These are phyloP conservation scores for Philereme vetulata DNA, from an alignment of 2,888 invertebrate species.

Conservation along the genomic window DNA sequence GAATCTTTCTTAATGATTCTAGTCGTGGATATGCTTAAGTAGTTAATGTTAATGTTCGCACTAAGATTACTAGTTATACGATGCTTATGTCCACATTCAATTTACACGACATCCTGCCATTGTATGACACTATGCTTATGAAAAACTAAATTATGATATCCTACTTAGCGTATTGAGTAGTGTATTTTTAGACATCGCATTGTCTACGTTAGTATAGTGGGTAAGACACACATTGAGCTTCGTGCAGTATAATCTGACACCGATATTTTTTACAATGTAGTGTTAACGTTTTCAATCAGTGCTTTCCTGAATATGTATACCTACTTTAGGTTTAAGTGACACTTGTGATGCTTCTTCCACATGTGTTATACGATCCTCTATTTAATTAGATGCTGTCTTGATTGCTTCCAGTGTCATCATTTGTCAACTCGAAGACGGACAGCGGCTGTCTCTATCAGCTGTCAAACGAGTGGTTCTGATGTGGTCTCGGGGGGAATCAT, in stretches of 20 bases:
- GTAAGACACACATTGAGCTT: conserved; percentile 81
- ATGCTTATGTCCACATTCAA: conserved; percentile 82
- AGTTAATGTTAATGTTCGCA: conserved; percentile 76
- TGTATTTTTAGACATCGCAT: conserved; percentile 83
- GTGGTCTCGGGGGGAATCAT: conserved; percentile 10
- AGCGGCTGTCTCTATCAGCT: conserved; percentile 8
- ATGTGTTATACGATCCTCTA: conserved; percentile 34
- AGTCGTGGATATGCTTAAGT: conserved; percentile 78
- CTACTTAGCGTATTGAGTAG: conserved; percentile 80
- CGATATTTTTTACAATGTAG: conserved; percentile 76
- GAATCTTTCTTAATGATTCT: conserved; percentile 82
- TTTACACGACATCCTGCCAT: conserved; percentile 81
- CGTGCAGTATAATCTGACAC: conserved; percentile 75
- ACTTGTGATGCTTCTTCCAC: conserved; percentile 44
- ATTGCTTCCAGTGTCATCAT: conserved; percentile 1
- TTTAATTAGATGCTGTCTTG: conserved; percentile 5
- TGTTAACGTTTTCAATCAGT: conserved; percentile 59
- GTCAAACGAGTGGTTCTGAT: conserved; percentile 1
- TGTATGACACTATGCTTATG: conserved; percentile 81
- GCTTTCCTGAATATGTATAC: conserved; percentile 61
- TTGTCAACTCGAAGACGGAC: conserved; percentile 6
- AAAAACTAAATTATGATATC: conserved; percentile 76
- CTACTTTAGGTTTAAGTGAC: conserved; percentile 58
- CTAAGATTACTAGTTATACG: conserved; percentile 77
- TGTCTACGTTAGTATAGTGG: conserved; percentile 80